Evolutionary conservation across 2,113 vertebrate genomes (phyloP).

Genomic region (Serinus canaria): DNA sequence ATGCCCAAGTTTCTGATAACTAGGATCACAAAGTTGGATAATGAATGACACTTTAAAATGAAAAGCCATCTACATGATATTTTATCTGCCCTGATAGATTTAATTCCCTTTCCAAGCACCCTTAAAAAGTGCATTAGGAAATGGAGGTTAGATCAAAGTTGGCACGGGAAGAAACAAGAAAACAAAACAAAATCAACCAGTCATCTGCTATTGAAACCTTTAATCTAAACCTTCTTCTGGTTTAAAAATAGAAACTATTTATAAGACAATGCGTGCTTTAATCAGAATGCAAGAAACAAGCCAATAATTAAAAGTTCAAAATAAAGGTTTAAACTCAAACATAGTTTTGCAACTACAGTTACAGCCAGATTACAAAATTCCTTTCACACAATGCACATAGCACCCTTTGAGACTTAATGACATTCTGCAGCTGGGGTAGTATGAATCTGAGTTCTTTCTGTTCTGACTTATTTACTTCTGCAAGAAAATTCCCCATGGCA

Average conservation of each 20-base stretch:
- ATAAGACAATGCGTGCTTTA: neutral
- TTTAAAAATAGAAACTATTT: constrained; percentile 45
- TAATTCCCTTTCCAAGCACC: constrained; percentile 16
- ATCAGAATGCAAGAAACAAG: constrained; percentile 23
- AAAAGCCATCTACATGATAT: neutral
- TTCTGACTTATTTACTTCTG: constrained; percentile 64
- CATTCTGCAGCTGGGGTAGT: constrained; percentile 68
- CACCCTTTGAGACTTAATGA: constrained; percentile 73
- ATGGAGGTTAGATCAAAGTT: neutral
- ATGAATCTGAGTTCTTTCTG: constrained; percentile 63
- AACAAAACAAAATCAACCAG: constrained; percentile 9
- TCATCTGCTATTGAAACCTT: neutral
- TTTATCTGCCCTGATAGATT: neutral
- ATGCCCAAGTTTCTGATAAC: neutral
- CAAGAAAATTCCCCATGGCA: constrained; percentile 68
- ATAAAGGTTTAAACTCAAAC: constrained; percentile 47
- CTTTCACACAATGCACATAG: constrained; percentile 65
- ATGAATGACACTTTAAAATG: constrained; percentile 20
- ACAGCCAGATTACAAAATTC: constrained; percentile 66
- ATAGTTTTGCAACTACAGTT: constrained; percentile 62
- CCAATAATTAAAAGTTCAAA: constrained; percentile 29
- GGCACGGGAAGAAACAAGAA: constrained; percentile 40
- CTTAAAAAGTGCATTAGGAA: constrained; percentile 29
- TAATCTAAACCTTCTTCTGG: neutral
- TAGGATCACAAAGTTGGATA: constrained; percentile 27